Evolutionary conservation across 2,888 invertebrate genomes (phyloP).

Genomic region (Glyphotaelius pellucidus): DNA sequence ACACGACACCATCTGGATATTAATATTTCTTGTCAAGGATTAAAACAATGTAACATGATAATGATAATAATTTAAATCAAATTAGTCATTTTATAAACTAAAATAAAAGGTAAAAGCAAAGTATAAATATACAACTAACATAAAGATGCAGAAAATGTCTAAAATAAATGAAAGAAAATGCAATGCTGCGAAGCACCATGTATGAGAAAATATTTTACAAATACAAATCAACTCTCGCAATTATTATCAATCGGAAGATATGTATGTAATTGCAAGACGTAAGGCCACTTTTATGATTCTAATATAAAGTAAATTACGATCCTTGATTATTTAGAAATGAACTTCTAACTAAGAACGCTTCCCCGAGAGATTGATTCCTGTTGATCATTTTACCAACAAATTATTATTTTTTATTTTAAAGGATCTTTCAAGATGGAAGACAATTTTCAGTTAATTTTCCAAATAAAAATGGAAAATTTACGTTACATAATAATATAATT

Average conservation of each 20-base stretch:
- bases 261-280: conserved; percentile 54
- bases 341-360: conserved; percentile 31
- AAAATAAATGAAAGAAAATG: conserved; percentile 58
- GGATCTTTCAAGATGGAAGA: conserved; percentile 57
- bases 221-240: conserved; percentile 36
- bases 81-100: conserved; percentile 55
- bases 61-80: conserved; percentile 55
- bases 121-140: conserved; percentile 59
- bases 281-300: conserved; percentile 60
- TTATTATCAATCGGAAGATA: conserved; percentile 55
- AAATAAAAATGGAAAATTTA: neutral
- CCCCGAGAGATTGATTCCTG: neutral
- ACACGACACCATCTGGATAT: conserved; percentile 9
- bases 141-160: conserved; percentile 53
- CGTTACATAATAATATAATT: neutral
- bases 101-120: conserved; percentile 56
- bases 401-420: neutral
- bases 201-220: conserved; percentile 50
- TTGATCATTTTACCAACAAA: conserved; percentile 1
- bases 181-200: conserved; percentile 57
- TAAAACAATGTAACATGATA: conserved; percentile 48
- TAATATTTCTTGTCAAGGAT: conserved; percentile 46
- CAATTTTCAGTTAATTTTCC: conserved; percentile 45
- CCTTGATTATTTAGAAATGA: conserved; percentile 43
- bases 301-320: conserved; percentile 25